These are phyloP conservation scores for Pteronotus mesoamericanus DNA, from an alignment of 2,797 vertebrate genomes.

Conservation along the genomic window DNA sequence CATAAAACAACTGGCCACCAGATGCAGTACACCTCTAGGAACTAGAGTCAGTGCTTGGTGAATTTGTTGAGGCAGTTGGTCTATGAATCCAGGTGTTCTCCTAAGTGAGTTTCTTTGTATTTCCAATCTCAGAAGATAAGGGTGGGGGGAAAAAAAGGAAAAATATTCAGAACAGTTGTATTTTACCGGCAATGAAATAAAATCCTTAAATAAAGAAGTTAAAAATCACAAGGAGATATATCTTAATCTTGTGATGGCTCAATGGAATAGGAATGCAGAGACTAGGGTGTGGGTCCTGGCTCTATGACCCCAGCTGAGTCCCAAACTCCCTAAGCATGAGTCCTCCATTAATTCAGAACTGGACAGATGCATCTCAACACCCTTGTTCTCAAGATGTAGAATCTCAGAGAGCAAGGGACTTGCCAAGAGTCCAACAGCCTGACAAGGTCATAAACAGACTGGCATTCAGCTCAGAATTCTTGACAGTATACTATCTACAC, in stretches of 20 bases:
- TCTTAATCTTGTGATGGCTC: background rate
- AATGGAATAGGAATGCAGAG: background rate
- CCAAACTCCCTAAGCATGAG: background rate
- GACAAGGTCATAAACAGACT: background rate
- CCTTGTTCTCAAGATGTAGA: background rate
- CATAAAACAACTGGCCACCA: background rate
- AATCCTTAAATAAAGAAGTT: background rate
- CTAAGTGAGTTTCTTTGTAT: conserved; percentile 24
- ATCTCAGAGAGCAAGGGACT: background rate
- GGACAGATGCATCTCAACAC: background rate
- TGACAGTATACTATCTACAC: background rate
- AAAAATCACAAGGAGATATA: background rate
- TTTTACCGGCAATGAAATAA: background rate
- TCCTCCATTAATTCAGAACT: background rate
- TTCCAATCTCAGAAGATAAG: background rate
- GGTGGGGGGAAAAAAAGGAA: background rate
- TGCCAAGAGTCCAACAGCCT: background rate
- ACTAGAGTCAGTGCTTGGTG: background rate
- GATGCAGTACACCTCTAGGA: background rate
- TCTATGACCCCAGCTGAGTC: background rate
- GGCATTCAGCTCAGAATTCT: background rate
- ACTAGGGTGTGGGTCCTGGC: background rate
- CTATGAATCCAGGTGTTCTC: background rate
- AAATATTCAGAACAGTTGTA: background rate
- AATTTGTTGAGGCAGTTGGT: conserved; percentile 22